Conservation (phyloP, 2,888 invertebrate species). For the Glaucopsyche alexis region DNA sequence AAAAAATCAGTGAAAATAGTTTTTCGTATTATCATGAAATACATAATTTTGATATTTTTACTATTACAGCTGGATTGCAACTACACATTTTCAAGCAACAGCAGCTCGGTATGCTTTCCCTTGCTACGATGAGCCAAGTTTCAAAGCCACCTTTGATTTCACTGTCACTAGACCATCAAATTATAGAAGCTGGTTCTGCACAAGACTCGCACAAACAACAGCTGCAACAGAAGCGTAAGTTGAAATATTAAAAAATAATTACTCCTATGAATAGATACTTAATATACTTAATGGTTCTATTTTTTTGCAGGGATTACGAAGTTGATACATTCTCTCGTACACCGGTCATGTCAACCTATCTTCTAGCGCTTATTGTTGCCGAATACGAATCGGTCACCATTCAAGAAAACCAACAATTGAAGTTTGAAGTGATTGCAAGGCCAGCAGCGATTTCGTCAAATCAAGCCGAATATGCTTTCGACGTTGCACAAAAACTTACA, state of each 20-base stretch:
- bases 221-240: conserved; percentile 47
- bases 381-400: conserved; percentile 66
- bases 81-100: conserved; percentile 85
- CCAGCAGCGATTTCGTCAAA: conserved; percentile 55
- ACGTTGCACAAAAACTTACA: conserved; percentile 65
- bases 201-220: conserved; percentile 66
- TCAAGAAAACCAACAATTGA: conserved; percentile 36
- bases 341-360: conserved; percentile 82
- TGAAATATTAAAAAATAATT: background rate
- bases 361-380: conserved; percentile 85
- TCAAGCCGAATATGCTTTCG: conserved; percentile 66
- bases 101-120: conserved; percentile 87
- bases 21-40: no score
- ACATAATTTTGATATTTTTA: no score
- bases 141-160: conserved; percentile 87
- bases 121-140: conserved; percentile 90
- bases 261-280: background rate
- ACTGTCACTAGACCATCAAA: conserved; percentile 79
- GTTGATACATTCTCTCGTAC: conserved; percentile 63
- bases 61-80: conserved; percentile 76
- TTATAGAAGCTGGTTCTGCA: conserved; percentile 79
- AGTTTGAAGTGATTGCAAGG: conserved; percentile 71
- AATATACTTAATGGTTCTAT: conserved; percentile 25
- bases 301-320: conserved; percentile 49
- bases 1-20: no score